A percentile compares a stretch with the other conserved stretches of the same genome.
phyloP scores from a whole-genome alignment of 2,888 invertebrate genomes.

The Oscheius onirici region DNA sequence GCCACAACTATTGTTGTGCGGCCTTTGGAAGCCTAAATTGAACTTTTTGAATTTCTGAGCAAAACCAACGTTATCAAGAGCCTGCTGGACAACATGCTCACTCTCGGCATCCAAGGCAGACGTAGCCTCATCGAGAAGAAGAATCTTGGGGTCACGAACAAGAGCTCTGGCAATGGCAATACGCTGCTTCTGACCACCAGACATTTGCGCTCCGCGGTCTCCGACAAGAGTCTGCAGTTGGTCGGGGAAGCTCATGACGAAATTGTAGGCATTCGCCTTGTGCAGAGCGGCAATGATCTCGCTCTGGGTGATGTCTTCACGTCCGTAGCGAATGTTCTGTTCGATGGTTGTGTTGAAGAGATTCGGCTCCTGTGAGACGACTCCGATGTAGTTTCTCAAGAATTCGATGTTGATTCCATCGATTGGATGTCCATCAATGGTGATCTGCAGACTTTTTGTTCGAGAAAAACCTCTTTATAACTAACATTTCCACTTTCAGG shows the following conservation, averaged over 20 bases:
- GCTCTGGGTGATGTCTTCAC: slow-evolving; percentile 48
- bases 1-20: slow-evolving; percentile 74
- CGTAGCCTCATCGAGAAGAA: slow-evolving; percentile 63
- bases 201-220: slow-evolving; percentile 73
- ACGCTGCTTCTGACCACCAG: slow-evolving; percentile 74
- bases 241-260: slow-evolving; percentile 72
- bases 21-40: slow-evolving; percentile 58
- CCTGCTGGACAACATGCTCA: slow-evolving; percentile 57
- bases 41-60: slow-evolving; percentile 56
- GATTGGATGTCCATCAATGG: slow-evolving; percentile 73
- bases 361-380: slow-evolving; percentile 76
- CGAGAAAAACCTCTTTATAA: too few species aligned
- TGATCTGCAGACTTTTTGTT: slow-evolving; percentile 50
- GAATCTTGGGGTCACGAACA: slow-evolving; percentile 48
- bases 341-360: slow-evolving; percentile 75
- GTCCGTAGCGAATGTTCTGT: slow-evolving; percentile 73
- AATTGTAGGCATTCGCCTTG: slow-evolving; percentile 73
- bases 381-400: slow-evolving; percentile 72
- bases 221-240: slow-evolving; percentile 60
- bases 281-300: slow-evolving; percentile 60
- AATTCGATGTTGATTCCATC: slow-evolving; percentile 74
- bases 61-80: slow-evolving; percentile 51
- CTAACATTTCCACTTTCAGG: slow-evolving; percentile 48
- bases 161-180: slow-evolving; percentile 73
- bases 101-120: slow-evolving; percentile 60